Base-by-base conservation (phyloP, 2,888 invertebrate genomes). In the Branchellion lobata region DNA sequence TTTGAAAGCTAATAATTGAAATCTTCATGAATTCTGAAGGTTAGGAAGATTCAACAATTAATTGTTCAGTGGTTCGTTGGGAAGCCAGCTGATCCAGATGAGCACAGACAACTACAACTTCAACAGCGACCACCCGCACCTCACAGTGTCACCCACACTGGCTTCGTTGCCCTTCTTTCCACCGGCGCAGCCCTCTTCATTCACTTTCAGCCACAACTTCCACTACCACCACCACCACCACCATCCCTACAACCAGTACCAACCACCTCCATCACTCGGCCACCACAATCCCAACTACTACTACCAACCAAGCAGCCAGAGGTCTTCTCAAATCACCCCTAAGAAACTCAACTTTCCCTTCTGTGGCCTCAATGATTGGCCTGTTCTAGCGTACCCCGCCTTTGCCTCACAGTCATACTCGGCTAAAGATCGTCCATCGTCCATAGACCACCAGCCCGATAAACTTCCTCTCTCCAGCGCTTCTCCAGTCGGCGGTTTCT, bases 401-500 rank as follows among this genome's bases (percentile, higher is more conserved):
- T 51, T 76, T 1, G 34, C 77, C 18, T 61, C 75, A 11, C 79
- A 34, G 65, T 40, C 65, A 8, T 79, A 75, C 71, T 31, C 47
- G 61, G 29, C 75, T 65, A 36, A 61, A 31, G 33, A 69, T n/a
- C 8, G 69, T 3, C 11, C 27, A 3, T 14, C 69, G 2, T 69
- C 69, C 29, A n/a, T 24, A n/a, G 61, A 57, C 5, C 5, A 18
- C 3, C 61, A 57, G 24, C 5, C 21, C 21, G 61, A 57, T 3
- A 57, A 57, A 57, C 5, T 5, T 24, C n/a, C n/a, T n/a, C 21
- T 57, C 24, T 24, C 5, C 5, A 69, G 5, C 33, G 3, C 75
- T 1, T 79, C 79, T 18, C 79, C 79, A n/a, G 75, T 75, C n/a
- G 79, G 79, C 8, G 79, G 79, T 24, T 79, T 79, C 65, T 79